phyloP scores from a whole-genome alignment of 1,140 invertebrate genomes.

The Oreohelix idahoensis region DNA sequence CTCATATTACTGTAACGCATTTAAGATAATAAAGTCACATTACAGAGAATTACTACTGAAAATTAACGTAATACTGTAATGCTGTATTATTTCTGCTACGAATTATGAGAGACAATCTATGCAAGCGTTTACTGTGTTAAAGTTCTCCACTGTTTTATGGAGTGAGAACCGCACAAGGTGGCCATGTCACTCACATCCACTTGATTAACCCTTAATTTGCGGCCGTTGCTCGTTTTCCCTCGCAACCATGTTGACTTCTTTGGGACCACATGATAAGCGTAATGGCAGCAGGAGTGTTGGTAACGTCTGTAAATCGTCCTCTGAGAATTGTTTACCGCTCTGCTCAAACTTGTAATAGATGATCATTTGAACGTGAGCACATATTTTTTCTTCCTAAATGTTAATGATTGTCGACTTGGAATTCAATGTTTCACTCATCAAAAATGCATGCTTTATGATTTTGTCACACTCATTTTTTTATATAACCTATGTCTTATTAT shows the following conservation, averaged over 20 bases:
- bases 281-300: neutral
- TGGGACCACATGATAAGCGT: neutral
- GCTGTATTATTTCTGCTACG: no score
- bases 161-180: conserved; percentile 28
- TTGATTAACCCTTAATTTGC: conserved; percentile 19
- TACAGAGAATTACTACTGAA: no score
- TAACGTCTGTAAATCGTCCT: conserved; percentile 8
- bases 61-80: no score
- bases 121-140: neutral
- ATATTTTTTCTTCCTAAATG: neutral
- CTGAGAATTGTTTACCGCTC: neutral
- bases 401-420: neutral
- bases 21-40: no score
- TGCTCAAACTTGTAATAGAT: neutral
- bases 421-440: no score
- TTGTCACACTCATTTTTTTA: no score
- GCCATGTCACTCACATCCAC: conserved; percentile 1
- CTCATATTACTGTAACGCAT: no score
- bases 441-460: no score
- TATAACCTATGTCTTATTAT: no score
- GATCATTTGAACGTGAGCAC: neutral
- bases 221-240: neutral
- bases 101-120: neutral
- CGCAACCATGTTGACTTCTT: conserved; percentile 21
- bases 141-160: conserved; percentile 7